phyloP scores from a whole-genome alignment of 2,888 invertebrate genomes.

The Thecophora atra region DNA sequence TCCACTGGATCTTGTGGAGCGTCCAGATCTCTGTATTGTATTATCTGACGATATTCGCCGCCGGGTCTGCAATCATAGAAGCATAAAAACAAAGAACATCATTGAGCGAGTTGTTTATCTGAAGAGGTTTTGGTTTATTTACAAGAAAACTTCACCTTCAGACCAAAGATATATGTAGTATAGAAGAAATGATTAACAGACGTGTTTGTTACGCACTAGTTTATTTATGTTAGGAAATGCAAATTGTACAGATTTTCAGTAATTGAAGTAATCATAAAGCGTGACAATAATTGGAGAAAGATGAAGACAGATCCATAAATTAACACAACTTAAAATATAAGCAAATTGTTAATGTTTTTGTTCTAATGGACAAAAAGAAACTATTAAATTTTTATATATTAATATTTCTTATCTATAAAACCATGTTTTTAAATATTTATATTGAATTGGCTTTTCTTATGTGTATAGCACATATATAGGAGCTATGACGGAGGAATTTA shows the following conservation, averaged over 20 bases:
- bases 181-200: neutral
- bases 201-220: neutral
- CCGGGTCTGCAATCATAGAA: conserved; percentile 75
- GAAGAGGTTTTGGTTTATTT: conserved; percentile 29
- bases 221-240: neutral
- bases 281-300: neutral
- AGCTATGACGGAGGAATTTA: neutral
- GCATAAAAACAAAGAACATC: conserved; percentile 36
- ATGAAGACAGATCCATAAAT: neutral
- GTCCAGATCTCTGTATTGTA: conserved; percentile 93
- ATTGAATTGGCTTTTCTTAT: conserved; percentile 2
- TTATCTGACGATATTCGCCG: conserved; percentile 86
- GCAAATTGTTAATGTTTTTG: neutral
- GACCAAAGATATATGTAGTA: conserved; percentile 10
- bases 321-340: conserved; percentile 19
- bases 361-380: too few species aligned
- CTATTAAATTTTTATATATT: too few species aligned
- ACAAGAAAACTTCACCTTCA: conserved; percentile 10
- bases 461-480: neutral
- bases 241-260: neutral
- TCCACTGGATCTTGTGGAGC: conserved; percentile 91
- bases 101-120: conserved; percentile 12
- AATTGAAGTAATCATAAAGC: neutral
- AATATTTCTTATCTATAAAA: too few species aligned
- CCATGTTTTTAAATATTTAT: neutral